Percentiles rank a stretch among this genome's conserved stretches.
phyloP scores from a whole-genome alignment of 2,888 invertebrate species.

The Dolichopus griseipennis region DNA sequence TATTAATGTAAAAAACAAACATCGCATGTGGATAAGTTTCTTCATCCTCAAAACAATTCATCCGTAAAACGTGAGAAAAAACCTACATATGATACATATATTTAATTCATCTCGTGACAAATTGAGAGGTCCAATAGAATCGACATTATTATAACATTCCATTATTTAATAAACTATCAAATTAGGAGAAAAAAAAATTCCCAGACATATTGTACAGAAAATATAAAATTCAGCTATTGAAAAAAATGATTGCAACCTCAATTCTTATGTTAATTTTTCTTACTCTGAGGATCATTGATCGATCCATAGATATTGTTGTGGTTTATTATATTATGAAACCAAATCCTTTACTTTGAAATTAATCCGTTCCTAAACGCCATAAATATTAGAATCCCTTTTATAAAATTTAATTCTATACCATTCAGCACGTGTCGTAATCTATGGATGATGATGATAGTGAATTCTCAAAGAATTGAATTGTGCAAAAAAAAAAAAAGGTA shows the following conservation, averaged over 20 bases:
- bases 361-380: constrained; percentile 2
- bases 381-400: background rate
- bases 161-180: background rate
- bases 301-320: background rate
- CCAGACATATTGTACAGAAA: background rate
- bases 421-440: background rate
- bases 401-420: background rate
- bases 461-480: background rate
- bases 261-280: background rate
- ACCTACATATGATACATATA: background rate
- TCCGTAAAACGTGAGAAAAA: constrained; percentile 10
- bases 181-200: background rate
- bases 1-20: no score
- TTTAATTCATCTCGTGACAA: background rate
- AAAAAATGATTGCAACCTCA: no score
- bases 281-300: background rate
- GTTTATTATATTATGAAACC: background rate
- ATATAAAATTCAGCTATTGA: no score
- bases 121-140: background rate
- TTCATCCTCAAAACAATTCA: background rate
- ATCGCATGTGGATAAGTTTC: background rate
- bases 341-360: constrained; percentile 3
- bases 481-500: background rate
- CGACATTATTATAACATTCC: background rate
- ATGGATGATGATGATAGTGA: background rate